phyloP scores from a whole-genome alignment of 2,888 invertebrate species.

The Catocala sponsa region DNA sequence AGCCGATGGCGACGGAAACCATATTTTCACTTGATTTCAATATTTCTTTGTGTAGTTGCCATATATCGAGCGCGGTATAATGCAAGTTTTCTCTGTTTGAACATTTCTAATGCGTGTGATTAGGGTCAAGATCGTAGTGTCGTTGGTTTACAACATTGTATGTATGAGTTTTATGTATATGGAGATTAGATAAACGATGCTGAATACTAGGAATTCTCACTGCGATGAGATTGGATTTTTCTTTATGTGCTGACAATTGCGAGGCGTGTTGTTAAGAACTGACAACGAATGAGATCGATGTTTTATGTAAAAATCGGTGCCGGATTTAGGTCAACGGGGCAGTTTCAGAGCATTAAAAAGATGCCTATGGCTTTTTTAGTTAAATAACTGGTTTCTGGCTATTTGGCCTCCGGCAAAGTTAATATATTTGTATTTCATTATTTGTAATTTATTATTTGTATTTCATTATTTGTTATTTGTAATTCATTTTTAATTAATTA shows the following conservation, averaged over 20 bases:
- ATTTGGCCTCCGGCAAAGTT: too few relatives aligned
- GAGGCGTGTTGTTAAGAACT: too few relatives aligned
- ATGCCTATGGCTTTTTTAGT: too few relatives aligned
- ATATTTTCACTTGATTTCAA: slow-evolving; percentile 65
- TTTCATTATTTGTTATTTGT: too few relatives aligned
- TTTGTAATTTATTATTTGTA: too few relatives aligned
- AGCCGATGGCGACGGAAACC: slow-evolving; percentile 49
- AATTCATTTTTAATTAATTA: too few relatives aligned
- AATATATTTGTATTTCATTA: too few relatives aligned
- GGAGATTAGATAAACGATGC: slow-evolving; percentile 41
- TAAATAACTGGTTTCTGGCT: too few relatives aligned
- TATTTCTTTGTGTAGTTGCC: slow-evolving; percentile 52
- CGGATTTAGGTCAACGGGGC: too few relatives aligned
- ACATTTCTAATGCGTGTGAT: slow-evolving; percentile 72
- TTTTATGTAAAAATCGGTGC: too few relatives aligned
- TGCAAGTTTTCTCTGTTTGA: slow-evolving; percentile 65
- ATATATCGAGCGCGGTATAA: slow-evolving; percentile 51
- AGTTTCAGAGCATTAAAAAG: too few relatives aligned
- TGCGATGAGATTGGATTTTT: slow-evolving; percentile 16
- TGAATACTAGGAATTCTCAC: slow-evolving; percentile 38
- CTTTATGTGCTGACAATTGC: slow-evolving; percentile 21
- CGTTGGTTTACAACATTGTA: slow-evolving; percentile 35
- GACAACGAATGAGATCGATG: too few relatives aligned
- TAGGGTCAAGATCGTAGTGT: slow-evolving; percentile 65
- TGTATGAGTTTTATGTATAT: slow-evolving; percentile 36